Conservation (phyloP, 2,888 invertebrate genomes). For the Apamea anceps region DNA sequence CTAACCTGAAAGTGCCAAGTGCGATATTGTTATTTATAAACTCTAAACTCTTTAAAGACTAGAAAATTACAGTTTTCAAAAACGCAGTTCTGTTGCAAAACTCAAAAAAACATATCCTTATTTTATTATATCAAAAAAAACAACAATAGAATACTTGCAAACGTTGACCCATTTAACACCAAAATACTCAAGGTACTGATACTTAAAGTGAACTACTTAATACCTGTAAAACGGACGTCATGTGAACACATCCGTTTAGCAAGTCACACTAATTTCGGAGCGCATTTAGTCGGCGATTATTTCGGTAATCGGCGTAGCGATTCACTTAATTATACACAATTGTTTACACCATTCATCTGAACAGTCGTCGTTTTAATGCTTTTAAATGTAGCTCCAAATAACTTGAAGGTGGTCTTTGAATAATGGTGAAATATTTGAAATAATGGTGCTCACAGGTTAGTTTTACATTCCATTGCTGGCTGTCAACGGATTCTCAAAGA, state of each 20-base stretch:
- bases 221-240: constrained; percentile 60
- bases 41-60: neutral
- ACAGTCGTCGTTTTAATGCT: constrained; percentile 77
- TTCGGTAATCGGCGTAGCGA: constrained; percentile 78
- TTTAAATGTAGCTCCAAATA: constrained; percentile 76
- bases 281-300: constrained; percentile 81
- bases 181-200: neutral
- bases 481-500: neutral
- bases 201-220: constrained; percentile 23
- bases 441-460: constrained; percentile 29
- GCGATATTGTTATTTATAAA: neutral
- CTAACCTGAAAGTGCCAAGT: neutral
- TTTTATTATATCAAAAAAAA: constrained; percentile 2
- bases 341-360: constrained; percentile 81
- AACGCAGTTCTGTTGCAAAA: neutral
- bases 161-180: neutral
- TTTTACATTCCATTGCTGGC: constrained; percentile 40
- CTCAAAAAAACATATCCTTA: neutral
- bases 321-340: constrained; percentile 82
- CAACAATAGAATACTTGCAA: constrained; percentile 5
- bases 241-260: constrained; percentile 74
- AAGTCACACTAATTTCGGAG: constrained; percentile 83
- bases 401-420: constrained; percentile 72
- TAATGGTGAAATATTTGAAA: constrained; percentile 35
- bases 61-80: neutral